These are phyloP conservation scores for Syndactyla subalaris DNA, from an alignment of 2,797 vertebrate genomes.

Conservation along the genomic window DNA sequence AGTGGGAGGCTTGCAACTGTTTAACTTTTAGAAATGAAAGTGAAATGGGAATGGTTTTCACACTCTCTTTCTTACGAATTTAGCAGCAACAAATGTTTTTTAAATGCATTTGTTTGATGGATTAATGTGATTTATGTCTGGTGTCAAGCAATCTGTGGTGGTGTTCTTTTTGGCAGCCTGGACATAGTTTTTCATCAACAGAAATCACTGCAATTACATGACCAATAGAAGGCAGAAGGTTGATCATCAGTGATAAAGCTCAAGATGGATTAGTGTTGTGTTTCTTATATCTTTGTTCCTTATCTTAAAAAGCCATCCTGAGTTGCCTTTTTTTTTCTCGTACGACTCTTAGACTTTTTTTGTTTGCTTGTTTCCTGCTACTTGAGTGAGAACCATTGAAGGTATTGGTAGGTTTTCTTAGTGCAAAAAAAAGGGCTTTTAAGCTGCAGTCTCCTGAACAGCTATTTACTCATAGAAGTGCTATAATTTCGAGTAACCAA, in stretches of 20 bases:
- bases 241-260: conserved; percentile 79
- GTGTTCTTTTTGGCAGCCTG: conserved; percentile 83
- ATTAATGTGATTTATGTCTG: conserved; percentile 12
- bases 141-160: conserved; percentile 78
- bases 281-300: conserved; percentile 83
- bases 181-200: conserved; percentile 85
- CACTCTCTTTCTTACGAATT: conserved; percentile 55
- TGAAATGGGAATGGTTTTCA: conserved; percentile 25
- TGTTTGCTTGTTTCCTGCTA: conserved; percentile 43
- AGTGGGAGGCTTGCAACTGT: conserved; percentile 4
- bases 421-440: neutral
- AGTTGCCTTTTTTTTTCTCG: conserved; percentile 33
- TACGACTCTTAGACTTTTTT: conserved; percentile 18
- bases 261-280: conserved; percentile 75
- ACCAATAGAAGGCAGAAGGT: conserved; percentile 80
- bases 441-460: neutral
- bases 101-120: conserved; percentile 24
- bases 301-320: conserved; percentile 85
- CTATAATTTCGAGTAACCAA: neutral
- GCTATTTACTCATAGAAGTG: neutral
- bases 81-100: conserved; percentile 33
- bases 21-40: conserved; percentile 41
- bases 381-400: neutral
- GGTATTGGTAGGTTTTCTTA: neutral
- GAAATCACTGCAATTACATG: conserved; percentile 89